Evolutionary conservation across 2,797 vertebrate genomes (phyloP).

Genomic region (Anguilla obscura): DNA sequence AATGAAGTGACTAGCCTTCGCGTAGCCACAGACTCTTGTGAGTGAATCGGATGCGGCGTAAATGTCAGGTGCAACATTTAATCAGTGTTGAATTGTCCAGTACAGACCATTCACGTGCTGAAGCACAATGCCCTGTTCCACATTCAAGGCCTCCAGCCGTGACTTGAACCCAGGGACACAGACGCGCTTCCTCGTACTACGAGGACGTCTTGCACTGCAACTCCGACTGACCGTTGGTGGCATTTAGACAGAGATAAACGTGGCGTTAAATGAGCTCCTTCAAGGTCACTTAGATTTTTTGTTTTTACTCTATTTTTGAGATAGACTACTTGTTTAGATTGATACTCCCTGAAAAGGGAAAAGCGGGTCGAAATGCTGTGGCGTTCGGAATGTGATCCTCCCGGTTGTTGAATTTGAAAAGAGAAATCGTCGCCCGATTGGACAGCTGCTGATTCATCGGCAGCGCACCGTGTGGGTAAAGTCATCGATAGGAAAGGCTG

Average conservation of each 20-base stretch:
- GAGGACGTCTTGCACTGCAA: slow-evolving; percentile 31
- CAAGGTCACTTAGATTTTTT: slow-evolving; percentile 47
- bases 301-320: slow-evolving; percentile 22
- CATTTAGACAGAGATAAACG: slow-evolving; percentile 40
- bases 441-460: slow-evolving; percentile 4
- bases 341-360: slow-evolving; percentile 48
- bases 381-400: slow-evolving; percentile 29
- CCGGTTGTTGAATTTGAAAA: slow-evolving; percentile 42
- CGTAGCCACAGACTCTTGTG: background rate
- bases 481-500: background rate
- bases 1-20: too few species aligned
- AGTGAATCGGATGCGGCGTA: background rate
- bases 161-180: slow-evolving; percentile 18
- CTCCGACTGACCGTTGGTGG: background rate
- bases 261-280: slow-evolving; percentile 40
- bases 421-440: slow-evolving; percentile 39
- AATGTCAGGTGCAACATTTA: background rate
- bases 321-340: slow-evolving; percentile 31
- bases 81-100: background rate
- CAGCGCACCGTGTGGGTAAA: background rate
- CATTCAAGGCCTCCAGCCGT: background rate
- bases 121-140: background rate
- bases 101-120: background rate
- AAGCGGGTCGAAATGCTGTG: slow-evolving; percentile 43
- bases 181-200: background rate